Conservation (phyloP, 2,113 vertebrate species). For the Podarcis cretensis region DNA sequence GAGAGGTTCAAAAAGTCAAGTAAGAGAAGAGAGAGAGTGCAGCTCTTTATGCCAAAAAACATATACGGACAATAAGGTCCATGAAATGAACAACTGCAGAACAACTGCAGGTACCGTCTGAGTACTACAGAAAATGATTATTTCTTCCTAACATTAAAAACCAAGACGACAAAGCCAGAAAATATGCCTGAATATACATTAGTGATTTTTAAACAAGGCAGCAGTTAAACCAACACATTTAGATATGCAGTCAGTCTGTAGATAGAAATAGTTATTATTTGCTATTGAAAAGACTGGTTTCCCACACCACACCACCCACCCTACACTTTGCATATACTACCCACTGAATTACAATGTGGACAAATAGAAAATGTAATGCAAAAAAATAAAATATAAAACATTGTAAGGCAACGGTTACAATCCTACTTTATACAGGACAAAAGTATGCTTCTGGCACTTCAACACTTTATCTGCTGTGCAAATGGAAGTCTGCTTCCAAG, state of each 20-base stretch:
- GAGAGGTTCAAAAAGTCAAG: background rate
- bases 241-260: slow-evolving; percentile 5
- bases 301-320: background rate
- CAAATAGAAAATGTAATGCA: background rate
- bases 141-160: slow-evolving; percentile 26
- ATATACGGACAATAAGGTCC: background rate
- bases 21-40: background rate
- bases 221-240: background rate
- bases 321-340: slow-evolving; percentile 25
- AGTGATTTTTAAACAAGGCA: background rate
- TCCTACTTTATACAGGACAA: background rate
- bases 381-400: background rate
- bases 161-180: background rate
- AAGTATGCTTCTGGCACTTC: background rate
- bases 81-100: background rate
- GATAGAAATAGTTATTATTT: slow-evolving; percentile 30
- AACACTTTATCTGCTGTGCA: background rate
- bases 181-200: fast-evolving
- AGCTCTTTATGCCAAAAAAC: background rate
- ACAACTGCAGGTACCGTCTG: no score
- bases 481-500: background rate
- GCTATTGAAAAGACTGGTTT: slow-evolving; percentile 11
- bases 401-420: background rate
- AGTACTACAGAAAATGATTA: background rate
- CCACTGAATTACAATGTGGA: background rate